These are phyloP conservation scores for Melopsittacus undulatus DNA, from an alignment of 2,797 vertebrate genomes.

Conservation along the genomic window DNA sequence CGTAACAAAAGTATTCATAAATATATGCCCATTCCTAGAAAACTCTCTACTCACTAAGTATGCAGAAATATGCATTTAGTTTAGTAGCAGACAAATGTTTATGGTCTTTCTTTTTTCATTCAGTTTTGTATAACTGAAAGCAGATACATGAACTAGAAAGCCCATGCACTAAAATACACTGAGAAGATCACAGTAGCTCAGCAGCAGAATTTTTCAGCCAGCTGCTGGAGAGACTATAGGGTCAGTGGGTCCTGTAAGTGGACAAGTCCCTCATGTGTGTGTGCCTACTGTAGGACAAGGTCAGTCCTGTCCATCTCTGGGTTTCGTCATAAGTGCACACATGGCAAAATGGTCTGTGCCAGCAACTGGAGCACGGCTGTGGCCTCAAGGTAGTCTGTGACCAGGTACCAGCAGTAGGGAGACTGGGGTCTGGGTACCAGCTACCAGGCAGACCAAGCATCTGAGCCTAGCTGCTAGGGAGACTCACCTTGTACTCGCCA, in stretches of 20 bases:
- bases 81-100: neutral
- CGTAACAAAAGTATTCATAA: neutral
- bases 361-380: neutral
- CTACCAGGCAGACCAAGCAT: neutral
- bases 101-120: neutral
- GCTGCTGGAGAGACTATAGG: neutral
- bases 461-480: neutral
- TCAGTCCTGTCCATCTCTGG: neutral
- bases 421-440: neutral
- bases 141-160: neutral
- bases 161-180: neutral
- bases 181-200: neutral
- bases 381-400: neutral
- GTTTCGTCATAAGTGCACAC: rapidly evolving
- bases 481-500: rapidly evolving
- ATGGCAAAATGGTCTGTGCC: too few relatives aligned
- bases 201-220: neutral
- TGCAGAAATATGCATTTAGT: neutral
- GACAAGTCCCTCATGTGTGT: too few relatives aligned
- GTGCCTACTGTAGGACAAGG: neutral
- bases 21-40: neutral
- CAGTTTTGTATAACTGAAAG: neutral
- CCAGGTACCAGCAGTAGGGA: neutral
- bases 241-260: neutral
- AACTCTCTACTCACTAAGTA: neutral